A percentile compares a stretch with the other conserved stretches of the same genome.
phyloP scores from a whole-genome alignment of 2,113 vertebrate species.

The Oreochromis niloticus region DNA sequence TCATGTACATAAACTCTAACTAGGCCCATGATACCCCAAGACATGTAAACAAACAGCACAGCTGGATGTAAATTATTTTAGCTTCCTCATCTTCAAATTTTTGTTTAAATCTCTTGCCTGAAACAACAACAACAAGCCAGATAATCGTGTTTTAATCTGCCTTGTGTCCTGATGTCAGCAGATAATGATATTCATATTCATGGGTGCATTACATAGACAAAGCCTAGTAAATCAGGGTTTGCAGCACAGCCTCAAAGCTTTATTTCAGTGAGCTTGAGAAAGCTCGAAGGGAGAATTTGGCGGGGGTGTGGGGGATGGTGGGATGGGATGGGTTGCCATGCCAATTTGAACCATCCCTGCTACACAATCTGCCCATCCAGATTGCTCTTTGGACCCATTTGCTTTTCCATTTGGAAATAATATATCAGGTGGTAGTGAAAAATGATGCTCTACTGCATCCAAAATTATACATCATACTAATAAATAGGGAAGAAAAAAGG shows the following conservation, averaged over 20 bases:
- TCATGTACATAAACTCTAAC: constrained; percentile 47
- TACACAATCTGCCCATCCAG: constrained; percentile 54
- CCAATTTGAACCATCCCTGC: constrained; percentile 27
- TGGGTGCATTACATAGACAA: constrained; percentile 15
- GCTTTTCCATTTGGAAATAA: background rate
- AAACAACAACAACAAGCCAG: constrained; percentile 44
- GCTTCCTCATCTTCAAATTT: constrained; percentile 38
- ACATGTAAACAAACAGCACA: constrained; percentile 64
- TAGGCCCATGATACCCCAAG: constrained; percentile 43
- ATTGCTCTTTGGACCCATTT: constrained; percentile 54
- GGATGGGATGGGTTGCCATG: background rate
- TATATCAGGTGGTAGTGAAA: constrained; percentile 1
- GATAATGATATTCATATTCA: constrained; percentile 53
- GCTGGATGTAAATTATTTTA: constrained; percentile 57
- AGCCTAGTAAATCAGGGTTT: constrained; percentile 21
- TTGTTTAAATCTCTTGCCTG: constrained; percentile 44
- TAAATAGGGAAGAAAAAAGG: background rate
- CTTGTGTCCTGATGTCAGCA: constrained; percentile 46
- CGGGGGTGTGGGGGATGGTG: background rate
- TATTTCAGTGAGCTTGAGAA: constrained; percentile 26
- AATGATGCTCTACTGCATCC: background rate
- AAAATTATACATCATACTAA: background rate
- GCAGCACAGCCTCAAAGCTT: constrained; percentile 2
- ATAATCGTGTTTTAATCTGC: constrained; percentile 59
- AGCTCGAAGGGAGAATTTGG: constrained; percentile 32